phyloP scores from a whole-genome alignment of 2,797 vertebrate species.

The Ficedula albicollis region DNA sequence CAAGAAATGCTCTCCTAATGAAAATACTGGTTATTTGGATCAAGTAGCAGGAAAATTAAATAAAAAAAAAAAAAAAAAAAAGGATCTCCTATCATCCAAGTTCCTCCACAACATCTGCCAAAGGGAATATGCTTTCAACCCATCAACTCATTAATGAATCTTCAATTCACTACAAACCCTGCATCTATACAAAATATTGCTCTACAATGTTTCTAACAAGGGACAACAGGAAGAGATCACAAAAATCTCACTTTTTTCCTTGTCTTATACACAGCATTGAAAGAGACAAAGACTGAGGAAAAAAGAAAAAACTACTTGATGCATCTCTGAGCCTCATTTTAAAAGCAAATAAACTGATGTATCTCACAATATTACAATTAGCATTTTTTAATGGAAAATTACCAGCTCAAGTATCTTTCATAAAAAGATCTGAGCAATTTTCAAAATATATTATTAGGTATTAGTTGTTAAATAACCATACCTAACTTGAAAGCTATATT shows the following conservation, averaged over 20 bases:
- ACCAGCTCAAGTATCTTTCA: background rate
- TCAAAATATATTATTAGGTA: background rate
- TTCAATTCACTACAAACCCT: background rate
- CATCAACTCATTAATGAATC: background rate
- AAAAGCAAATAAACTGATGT: background rate
- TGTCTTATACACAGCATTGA: background rate
- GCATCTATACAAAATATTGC: background rate
- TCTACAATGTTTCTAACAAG: background rate
- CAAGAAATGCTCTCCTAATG: background rate
- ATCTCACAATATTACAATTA: background rate
- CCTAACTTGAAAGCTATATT: background rate
- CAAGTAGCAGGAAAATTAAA: background rate
- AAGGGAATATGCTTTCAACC: background rate
- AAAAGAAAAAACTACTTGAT: background rate
- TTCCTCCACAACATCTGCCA: background rate
- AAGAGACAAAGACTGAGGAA: background rate
- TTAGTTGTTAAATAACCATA: background rate
- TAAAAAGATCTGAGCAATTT: background rate
- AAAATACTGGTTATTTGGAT: background rate
- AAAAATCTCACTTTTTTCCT: background rate
- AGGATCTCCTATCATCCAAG: background rate
- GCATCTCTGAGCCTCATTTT: background rate
- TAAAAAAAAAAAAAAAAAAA: background rate
- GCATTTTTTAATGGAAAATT: background rate
- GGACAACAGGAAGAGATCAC: background rate